Evolutionary conservation across 2,113 vertebrate genomes (phyloP), one percentile per base, ranked within the genome.

Genomic region (Daubentonia madagascariensis): DNA sequence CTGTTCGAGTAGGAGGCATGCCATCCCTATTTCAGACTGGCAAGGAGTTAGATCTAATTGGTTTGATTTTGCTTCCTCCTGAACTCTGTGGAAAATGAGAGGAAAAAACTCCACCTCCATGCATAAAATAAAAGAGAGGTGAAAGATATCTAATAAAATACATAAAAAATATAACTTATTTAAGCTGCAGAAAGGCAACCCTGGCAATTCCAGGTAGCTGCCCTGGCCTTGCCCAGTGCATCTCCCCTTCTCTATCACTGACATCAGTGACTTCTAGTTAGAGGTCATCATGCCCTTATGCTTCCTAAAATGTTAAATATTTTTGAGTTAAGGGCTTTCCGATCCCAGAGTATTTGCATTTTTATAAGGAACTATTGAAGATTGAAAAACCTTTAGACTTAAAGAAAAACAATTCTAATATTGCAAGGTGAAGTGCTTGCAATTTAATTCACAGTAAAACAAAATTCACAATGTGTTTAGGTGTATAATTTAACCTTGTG

Each of bases 381-480:
- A 92, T 2, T 92, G 90, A 89, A 95, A 96, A 92, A 91, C 76
- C 65, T 93, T 95, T 91, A 95, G 85, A 91, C 90, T 95, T 81
- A 57, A 85, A 93, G 57, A 48, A 95, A 97, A 97, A 88, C 48
- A 87, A 72, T 94, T 97, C 80, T 92, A 72, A 92, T 91, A 83
- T 83, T 91, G 32, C 75, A 78, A 94, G 91, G 85, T 61, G 59
- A 97, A 81, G 59, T 50, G n/a, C 63, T 94, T 89, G 78, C n/a
- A 91, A 79, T 95, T 96, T 96, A 97, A 97, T 89, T 97, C 81
- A 93, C 59, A 73, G 89, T 73, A 81, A 93, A 97, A 94, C 78
- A 96, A 96, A 97, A 96, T 87, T 89, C 85, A 70, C 4, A 0
- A 72, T 70, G 37, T 68, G 25, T 48, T 67, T 35, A 76, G 43